Evolutionary conservation across 2,113 vertebrate genomes (phyloP), one percentile per base, ranked within the genome.

Genomic region (Oncorhynchus nerka): DNA sequence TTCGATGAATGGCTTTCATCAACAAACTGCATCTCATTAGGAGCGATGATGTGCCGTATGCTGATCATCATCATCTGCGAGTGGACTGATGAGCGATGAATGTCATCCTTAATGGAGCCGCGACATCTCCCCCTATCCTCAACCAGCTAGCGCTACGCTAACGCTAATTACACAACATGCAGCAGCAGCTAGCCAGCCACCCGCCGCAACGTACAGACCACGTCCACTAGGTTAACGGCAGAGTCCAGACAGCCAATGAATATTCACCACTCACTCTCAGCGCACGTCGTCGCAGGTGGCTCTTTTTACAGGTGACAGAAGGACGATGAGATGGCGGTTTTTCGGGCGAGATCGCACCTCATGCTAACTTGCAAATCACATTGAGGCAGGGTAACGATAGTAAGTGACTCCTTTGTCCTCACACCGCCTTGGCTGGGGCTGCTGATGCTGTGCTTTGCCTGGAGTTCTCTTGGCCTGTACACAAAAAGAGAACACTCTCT

Each of bases 1-100:
- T 86, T 92, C 89, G 81, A 92, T 83, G 84, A 92, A 92, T 91
- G 90, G 89, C 89, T 92, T 91, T 90, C 91, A 92, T 92, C 90
- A 92, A 90, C 90, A 92, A 92, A 90, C 87, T 86, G 86, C 91
- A 89, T 91, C 90, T 92, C 91, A 92, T 92, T 92, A 92, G 89
- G 74, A 76, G 80, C 81, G 85, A 90, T 91, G 90, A 92, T 90
- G 87, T 85, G 79, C 89, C 90, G 89, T 92, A 90, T 92, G 91
- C 90, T 92, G 90, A 92, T 92, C 91, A 91, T 92, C 89, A 91
- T 90, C 91, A 90, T 92, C 90, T 89, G 89, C 88, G 89, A 92
- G 89, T 89, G 89, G 90, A 91, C 90, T 89, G 90, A 92, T 92
- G 91, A 92, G 89, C 89, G 90, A 92, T 90, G 90, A 89, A 87